Conservation (phyloP, 1,140 invertebrate species). For the Bicyclus anynana region DNA sequence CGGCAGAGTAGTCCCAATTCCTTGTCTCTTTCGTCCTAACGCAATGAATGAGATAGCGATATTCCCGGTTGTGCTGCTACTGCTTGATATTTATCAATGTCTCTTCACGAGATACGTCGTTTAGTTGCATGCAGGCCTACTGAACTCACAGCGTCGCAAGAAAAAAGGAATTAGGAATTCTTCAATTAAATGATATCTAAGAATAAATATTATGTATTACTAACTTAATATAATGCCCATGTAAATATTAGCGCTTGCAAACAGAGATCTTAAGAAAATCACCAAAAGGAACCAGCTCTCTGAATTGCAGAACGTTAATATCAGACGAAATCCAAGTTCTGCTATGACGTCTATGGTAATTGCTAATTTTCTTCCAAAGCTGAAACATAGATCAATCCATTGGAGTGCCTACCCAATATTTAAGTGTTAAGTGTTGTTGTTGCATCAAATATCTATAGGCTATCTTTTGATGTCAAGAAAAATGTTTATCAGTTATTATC, state of each 20-base stretch:
- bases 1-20: too few relatives aligned
- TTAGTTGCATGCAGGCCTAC: too few relatives aligned
- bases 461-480: not conserved
- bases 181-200: not conserved
- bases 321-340: constrained; percentile 38
- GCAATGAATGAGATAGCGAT: too few relatives aligned
- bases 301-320: constrained; percentile 51
- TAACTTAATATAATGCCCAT: constrained; percentile 37
- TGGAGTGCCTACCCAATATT: too few relatives aligned
- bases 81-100: too few relatives aligned
- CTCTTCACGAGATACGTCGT: too few relatives aligned
- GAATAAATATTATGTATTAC: not conserved
- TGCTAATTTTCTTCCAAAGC: constrained; percentile 53
- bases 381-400: constrained; percentile 31
- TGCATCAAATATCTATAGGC: too few relatives aligned
- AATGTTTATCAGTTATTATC: not conserved
- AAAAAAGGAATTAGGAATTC: too few relatives aligned
- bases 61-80: too few relatives aligned
- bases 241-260: constrained; percentile 41
- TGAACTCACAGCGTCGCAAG: too few relatives aligned
- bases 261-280: constrained; percentile 54
- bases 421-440: too few relatives aligned
- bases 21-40: too few relatives aligned
- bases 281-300: constrained; percentile 58
- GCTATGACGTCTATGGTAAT: constrained; percentile 39